Percentiles rank a stretch among this genome's conserved stretches.
Conservation (phyloP, 2,113 vertebrate species). For the Psophia crepitans region DNA sequence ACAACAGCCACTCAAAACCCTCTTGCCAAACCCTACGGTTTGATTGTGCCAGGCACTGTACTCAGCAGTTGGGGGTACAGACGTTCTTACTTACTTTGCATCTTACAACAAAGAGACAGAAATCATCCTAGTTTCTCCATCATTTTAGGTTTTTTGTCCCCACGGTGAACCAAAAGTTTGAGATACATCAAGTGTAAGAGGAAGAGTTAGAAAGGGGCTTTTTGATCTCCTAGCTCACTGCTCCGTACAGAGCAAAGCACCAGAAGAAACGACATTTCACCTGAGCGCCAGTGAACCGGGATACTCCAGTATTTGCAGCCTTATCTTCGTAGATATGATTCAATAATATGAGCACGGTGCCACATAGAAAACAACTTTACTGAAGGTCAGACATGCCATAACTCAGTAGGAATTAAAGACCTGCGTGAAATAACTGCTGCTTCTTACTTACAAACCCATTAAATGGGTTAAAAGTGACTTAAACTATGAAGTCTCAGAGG, state of each 20-base stretch:
- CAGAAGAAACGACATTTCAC: neutral
- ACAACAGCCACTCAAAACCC: neutral
- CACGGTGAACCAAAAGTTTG: neutral
- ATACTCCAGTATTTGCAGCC: neutral
- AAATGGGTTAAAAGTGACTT: conserved; percentile 45
- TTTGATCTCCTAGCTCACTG: neutral
- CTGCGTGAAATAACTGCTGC: conserved; percentile 20
- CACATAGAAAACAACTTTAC: neutral
- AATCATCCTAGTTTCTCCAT: neutral
- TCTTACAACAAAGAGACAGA: neutral
- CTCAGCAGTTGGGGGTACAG: neutral
- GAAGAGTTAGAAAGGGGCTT: neutral
- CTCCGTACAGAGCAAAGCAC: neutral
- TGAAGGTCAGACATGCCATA: neutral
- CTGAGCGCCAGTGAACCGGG: neutral
- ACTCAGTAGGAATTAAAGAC: conserved; percentile 28
- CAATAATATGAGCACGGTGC: neutral
- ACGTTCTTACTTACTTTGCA: neutral
- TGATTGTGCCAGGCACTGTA: neutral
- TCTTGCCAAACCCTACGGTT: neutral
- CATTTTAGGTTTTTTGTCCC: neutral
- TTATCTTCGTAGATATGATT: neutral
- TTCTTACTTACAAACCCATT: conserved; percentile 35
- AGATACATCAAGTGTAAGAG: neutral
- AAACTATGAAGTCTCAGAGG: neutral